Evolutionary conservation across 2,888 invertebrate genomes (phyloP), one percentile per base, ranked within the genome.

Genomic region (Arctia plantaginis): DNA sequence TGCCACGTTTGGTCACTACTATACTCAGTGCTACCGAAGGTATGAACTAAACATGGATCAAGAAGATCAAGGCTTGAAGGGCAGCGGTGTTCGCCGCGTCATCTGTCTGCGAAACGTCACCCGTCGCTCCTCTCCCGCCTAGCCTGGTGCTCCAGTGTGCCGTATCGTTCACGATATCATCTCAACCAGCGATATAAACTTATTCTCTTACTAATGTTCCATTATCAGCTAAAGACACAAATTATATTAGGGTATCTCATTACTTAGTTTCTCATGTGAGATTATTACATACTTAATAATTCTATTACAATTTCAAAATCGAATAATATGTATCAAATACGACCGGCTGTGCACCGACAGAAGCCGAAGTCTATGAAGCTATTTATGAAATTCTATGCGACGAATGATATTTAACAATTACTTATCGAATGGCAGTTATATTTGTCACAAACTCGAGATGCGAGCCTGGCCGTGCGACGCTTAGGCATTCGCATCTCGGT

Each of bases 161-260:
- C 89, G 87, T 89, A 89, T 89, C 88, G 87, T 86, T 81, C 84
- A 86, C 88, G 80, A 76, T 77, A 69, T 85, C 87, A 85, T 89
- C 88, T 87, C 89, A 84, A 88, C 88, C 89, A 93, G 93, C 94
- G 93, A 94, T 90, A 93, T 93, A 93, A 94, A 94, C 94, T 93
- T 93, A 94, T 93, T 88, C 91, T 91, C 93, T 91, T 92, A 92
- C 92, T 94, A 91, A 92, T 90, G 91, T 93, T 93, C 89, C 91
- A 92, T 94, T 95, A 95, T 92, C 92, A 93, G 91, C 95, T 95
- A 95, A 83, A 94, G 93, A 95, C 95, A 95, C 95, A 95, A 95
- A 95, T 95, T 95, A 95, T 95, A 93, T 94, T 94, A 94, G 85
- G 90, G 93, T 94, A 93, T 90, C 89, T 91, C 90, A 90, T 93